Conservation (phyloP, 2,113 vertebrate genomes). For the Mormyrus iriodes region DNA sequence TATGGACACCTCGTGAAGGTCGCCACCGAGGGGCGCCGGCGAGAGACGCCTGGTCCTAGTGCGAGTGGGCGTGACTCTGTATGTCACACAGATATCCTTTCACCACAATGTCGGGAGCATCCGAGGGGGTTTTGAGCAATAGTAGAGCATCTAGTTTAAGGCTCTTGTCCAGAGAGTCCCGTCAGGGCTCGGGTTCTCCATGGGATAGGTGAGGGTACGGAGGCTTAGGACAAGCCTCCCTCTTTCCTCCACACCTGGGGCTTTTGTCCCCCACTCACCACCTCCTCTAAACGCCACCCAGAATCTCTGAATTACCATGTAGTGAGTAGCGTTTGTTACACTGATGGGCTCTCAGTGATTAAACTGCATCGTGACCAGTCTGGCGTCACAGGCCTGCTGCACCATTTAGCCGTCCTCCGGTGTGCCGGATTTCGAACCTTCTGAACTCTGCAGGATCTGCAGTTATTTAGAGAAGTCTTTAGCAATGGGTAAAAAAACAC, state of each 20-base stretch:
- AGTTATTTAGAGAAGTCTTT: neutral
- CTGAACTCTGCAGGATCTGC: neutral
- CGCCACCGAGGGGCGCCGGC: neutral
- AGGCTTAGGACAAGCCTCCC: neutral
- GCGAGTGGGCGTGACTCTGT: neutral
- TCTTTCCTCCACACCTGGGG: neutral
- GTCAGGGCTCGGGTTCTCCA: neutral
- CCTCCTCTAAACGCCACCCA: neutral
- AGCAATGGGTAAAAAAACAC: neutral
- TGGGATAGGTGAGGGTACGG: neutral
- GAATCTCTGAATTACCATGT: neutral
- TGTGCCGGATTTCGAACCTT: neutral
- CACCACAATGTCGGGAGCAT: constrained; percentile 37
- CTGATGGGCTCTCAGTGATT: neutral
- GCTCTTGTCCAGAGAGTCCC: neutral
- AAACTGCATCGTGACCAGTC: neutral
- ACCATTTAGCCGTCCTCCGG: neutral
- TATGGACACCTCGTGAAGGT: constrained; percentile 49
- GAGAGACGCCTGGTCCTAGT: neutral
- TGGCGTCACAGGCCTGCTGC: neutral
- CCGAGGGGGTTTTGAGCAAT: constrained; percentile 8
- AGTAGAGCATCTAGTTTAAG: neutral
- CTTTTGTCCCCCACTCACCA: neutral
- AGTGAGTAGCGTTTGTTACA: neutral
- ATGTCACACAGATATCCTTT: constrained; percentile 7